Evolutionary conservation across 1,140 invertebrate genomes (phyloP), one percentile per base, ranked within the genome.

Genomic region (Dendrolimus kikuchii): DNA sequence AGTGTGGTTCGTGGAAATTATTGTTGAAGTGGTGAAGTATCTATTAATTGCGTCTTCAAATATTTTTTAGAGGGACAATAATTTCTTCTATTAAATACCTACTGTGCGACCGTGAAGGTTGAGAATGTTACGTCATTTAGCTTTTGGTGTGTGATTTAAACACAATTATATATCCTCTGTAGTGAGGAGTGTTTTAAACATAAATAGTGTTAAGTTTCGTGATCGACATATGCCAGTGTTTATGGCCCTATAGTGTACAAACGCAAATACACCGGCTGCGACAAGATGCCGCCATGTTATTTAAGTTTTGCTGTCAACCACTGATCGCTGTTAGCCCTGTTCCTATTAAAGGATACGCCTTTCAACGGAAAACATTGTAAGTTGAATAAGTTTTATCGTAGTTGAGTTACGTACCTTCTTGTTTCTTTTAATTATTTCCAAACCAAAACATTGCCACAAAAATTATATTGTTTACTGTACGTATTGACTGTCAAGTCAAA

Each of bases 51-150:
- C 52, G 61, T 57, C 53, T 68, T 66, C 44, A 61, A 59, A 64
- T 55, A 41, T 60, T 55, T 48, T 44, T n/a, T 66, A 58, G 64
- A 74, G 66, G 68, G 66, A 60, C 60, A 75, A 68, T 64, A 74
- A 74, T 66, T 70, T 77, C 67, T 72, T 74, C 59, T 44, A 10
- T 59, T 80, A 74, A 68, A 71, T 81, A 80, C 73, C 53, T 64
- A 53, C 64, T 77, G 70, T 81, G 79, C 81, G 81, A 82, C 79
- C 79, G 82, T 86, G 82, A 86, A 86, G 82, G 82, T 83, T 86
- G 79, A 86, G 82, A 83, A 79, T 86, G 82, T 86, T 86, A 86
- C 82, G 82, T 86, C 82, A 83, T 82, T 85, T 83, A 74, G 71
- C 66, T 68, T 76, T 65, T 74, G 76, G 72, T 81, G 78, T 76